Base-by-base conservation (phyloP, 2,797 vertebrate genomes). In the Margarornis squamiger region DNA sequence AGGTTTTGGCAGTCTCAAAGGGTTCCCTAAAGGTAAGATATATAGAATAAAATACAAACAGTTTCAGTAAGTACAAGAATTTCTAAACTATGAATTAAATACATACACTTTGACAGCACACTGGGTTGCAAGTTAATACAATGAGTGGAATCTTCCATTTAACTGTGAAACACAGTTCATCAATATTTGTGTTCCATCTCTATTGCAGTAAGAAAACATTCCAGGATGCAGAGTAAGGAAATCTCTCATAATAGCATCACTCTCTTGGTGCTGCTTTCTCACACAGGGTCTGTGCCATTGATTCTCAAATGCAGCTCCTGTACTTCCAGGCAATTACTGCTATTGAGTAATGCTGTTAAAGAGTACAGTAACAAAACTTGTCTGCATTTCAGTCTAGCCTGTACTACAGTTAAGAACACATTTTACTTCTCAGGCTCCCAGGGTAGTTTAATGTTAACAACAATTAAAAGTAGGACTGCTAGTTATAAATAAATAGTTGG, bases 1-100 rank as follows among this genome's bases (percentile, higher is more conserved):
- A 68, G 68, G 83, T 89, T 90, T 70, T 55, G 71, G 65, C 88
- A 95, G 84, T 49, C 43, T 85, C 74, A 6, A 32, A 70, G 24
- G 88, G 88, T 88, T 93, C 94, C 81, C 97, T 98, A 62, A 85
- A 96, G 22, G 36, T 36, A 61, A 84, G 23, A 78, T 6, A n/a
- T 0, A 61, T 6, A 46, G 20, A 92, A 76, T 80, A 67, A 76
- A 73, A 80, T 15, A 65, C 5, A 86, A 52, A 59, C 22, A 48
- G 29, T 29, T 82, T 66, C 18, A 54, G 29, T 36, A 80, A 66
- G 24, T 26, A 80, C 54, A 86, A 48, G 1, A 32, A 32, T 30
- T 68, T 76, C 27, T 71, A 41, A 71, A 48, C 14, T 67, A n/a
- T 67, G 21, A 61, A 59, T 74, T 55, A 51, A 57, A 75, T 30